A percentile compares a stretch with the other conserved stretches of the same genome.
These are phyloP conservation scores for Sitobion miscanthi DNA, from an alignment of 1,140 invertebrate genomes.

Conservation along the genomic window DNA sequence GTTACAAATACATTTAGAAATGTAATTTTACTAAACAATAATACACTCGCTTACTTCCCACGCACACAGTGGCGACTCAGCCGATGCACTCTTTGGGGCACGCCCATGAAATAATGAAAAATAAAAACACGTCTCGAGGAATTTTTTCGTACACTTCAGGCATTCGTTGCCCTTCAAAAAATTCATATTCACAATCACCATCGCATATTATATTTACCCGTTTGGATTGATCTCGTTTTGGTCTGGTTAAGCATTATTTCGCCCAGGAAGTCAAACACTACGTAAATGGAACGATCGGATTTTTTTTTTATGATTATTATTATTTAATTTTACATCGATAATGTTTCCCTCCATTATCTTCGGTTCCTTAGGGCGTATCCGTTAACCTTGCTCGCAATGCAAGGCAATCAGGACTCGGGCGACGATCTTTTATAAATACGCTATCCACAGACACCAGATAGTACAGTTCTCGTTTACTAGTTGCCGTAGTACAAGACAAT, in stretches of 20 bases:
- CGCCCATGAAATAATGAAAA: constrained; percentile 28
- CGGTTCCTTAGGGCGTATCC: constrained; percentile 48
- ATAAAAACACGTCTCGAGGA: not conserved
- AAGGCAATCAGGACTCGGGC: constrained; percentile 31
- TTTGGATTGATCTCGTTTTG: constrained; percentile 50
- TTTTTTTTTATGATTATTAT: constrained; percentile 3
- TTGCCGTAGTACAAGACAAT: constrained; percentile 27
- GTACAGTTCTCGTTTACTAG: constrained; percentile 35
- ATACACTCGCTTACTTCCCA: not conserved
- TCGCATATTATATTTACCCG: not conserved
- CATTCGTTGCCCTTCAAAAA: constrained; percentile 36
- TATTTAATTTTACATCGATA: constrained; percentile 7
- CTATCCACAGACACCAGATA: too few relatives aligned
- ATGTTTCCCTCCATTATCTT: not conserved
- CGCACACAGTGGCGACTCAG: not conserved
- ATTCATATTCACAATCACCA: constrained; percentile 20
- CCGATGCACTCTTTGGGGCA: constrained; percentile 27
- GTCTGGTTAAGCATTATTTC: not conserved
- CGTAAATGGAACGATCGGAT: constrained; percentile 4
- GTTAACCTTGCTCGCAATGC: constrained; percentile 16
- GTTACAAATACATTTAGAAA: constrained; percentile 8
- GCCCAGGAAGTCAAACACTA: constrained; percentile 6
- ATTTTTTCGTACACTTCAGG: constrained; percentile 25
- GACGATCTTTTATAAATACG: constrained; percentile 44
- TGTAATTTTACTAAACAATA: not conserved